Percentiles rank a stretch among this genome's conserved stretches.
These are phyloP conservation scores for Molossus molossus DNA, from an alignment of 2,797 vertebrate species.

Conservation along the genomic window DNA sequence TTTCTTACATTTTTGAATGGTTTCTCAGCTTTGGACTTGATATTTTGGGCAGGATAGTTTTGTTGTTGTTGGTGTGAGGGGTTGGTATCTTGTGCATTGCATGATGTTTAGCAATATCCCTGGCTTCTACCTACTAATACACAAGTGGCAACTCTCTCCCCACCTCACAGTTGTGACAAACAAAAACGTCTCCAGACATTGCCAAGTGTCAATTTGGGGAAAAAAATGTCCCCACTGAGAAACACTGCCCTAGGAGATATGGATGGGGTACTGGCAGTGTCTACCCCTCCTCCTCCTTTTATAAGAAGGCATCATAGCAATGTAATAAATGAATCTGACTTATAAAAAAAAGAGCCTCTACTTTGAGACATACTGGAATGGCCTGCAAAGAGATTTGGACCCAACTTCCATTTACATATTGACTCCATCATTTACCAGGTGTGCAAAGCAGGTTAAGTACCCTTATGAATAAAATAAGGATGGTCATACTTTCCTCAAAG, in stretches of 20 bases:
- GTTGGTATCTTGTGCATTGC: background rate
- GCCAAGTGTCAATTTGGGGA: background rate
- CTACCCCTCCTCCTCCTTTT: background rate
- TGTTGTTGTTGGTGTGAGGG: background rate
- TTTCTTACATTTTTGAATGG: background rate
- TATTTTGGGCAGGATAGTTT: background rate
- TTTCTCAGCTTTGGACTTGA: background rate
- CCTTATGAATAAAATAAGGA: conserved; percentile 35
- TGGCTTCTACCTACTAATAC: background rate
- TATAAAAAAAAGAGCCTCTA: background rate
- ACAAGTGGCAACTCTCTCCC: background rate
- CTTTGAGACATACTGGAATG: background rate
- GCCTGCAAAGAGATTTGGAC: background rate
- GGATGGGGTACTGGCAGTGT: background rate
- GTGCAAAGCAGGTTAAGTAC: conserved; percentile 5
- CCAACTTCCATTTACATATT: conserved; percentile 14
- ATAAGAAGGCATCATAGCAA: background rate
- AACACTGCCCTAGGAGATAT: background rate
- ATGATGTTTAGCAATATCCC: background rate
- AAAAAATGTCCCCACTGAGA: background rate
- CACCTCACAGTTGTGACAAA: background rate
- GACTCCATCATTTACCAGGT: background rate
- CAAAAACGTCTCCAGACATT: conserved; percentile 13
- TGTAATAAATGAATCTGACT: background rate
- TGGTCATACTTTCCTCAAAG: background rate